These are phyloP conservation scores for Ovis canadensis DNA, from an alignment of 2,113 vertebrate genomes.

Conservation along the genomic window DNA sequence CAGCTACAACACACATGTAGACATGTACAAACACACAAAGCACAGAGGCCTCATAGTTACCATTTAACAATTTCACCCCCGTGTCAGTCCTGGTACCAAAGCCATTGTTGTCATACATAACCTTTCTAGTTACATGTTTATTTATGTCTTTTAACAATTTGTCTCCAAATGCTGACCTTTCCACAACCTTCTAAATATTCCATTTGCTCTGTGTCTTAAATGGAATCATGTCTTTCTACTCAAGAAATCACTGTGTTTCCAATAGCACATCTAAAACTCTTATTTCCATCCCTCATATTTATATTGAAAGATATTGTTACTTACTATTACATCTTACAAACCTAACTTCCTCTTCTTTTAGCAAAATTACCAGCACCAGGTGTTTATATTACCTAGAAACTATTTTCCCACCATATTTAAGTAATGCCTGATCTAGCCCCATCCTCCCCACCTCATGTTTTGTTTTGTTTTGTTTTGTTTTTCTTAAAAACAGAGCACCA, in stretches of 20 bases:
- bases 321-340: neutral
- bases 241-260: neutral
- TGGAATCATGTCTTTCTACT: neutral
- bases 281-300: neutral
- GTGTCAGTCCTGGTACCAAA: neutral
- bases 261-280: neutral
- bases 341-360: neutral
- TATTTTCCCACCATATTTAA: neutral
- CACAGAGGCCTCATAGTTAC: neutral
- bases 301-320: neutral
- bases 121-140: neutral
- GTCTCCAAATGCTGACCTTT: neutral
- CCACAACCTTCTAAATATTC: neutral
- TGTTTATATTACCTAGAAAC: neutral
- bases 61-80: neutral
- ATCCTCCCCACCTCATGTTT: neutral
- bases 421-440: neutral
- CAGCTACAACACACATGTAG: neutral
- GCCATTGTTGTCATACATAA: neutral
- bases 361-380: neutral
- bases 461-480: neutral
- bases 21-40: neutral
- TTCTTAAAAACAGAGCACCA: neutral
- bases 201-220: neutral
- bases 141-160: neutral